Evolutionary conservation across 2,113 vertebrate genomes (phyloP).

Genomic region (Erinaceus europaeus): DNA sequence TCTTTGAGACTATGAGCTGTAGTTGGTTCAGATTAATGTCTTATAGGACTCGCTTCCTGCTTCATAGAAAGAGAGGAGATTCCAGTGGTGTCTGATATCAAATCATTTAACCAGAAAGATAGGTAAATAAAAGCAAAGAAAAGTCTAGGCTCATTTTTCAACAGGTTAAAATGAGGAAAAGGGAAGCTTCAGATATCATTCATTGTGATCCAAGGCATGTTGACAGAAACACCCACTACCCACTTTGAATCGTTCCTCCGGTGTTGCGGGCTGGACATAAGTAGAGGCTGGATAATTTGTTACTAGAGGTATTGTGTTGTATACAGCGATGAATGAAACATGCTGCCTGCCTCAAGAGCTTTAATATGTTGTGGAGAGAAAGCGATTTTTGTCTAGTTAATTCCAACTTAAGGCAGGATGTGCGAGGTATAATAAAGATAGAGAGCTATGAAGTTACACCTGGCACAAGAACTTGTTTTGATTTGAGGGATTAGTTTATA

Average conservation of each 20-base stretch:
- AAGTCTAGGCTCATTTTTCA: slow-evolving; percentile 51
- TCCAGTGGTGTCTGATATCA: slow-evolving; percentile 60
- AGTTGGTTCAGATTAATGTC: slow-evolving; percentile 28
- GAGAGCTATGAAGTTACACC: not conserved
- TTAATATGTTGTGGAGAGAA: not conserved
- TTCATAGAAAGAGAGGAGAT: slow-evolving; percentile 44
- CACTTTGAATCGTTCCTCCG: slow-evolving; percentile 6
- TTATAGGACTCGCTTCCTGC: slow-evolving; percentile 54
- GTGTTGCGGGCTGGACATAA: slow-evolving; percentile 32
- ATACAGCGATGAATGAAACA: not conserved
- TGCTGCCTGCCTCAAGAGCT: not conserved
- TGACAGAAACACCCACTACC: slow-evolving; percentile 57
- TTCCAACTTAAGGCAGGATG: not conserved
- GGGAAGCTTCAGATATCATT: slow-evolving; percentile 31
- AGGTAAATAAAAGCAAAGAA: slow-evolving; percentile 33
- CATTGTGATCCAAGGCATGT: slow-evolving; percentile 53
- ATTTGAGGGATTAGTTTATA: not conserved
- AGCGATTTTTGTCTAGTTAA: not conserved
- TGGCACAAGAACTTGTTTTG: not conserved
- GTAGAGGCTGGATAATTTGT: slow-evolving; percentile 14
- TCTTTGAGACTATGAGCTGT: slow-evolving; percentile 38
- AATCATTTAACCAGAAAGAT: slow-evolving; percentile 63
- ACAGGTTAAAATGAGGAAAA: slow-evolving; percentile 46
- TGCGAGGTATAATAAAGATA: not conserved
- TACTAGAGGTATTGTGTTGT: slow-evolving; percentile 21